phyloP scores from a whole-genome alignment of 2,888 invertebrate genomes.

The Orthosia incerta region DNA sequence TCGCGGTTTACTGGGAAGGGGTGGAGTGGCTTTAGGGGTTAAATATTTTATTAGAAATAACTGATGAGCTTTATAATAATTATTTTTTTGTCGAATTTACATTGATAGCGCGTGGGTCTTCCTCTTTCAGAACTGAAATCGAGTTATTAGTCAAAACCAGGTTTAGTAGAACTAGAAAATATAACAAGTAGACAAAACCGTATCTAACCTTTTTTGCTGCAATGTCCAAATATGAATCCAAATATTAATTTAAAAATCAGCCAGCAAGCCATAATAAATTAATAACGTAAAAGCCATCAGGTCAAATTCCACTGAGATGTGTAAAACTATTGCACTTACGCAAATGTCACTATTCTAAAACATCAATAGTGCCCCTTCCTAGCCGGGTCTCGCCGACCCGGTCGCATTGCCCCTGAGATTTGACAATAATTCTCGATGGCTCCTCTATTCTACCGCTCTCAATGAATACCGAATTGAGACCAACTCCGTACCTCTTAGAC shows the following conservation, averaged over 20 bases:
- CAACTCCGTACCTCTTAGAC: constrained; percentile 78
- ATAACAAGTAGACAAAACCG: not conserved
- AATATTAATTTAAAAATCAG: not conserved
- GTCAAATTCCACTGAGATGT: constrained; percentile 20
- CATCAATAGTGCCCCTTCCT: constrained; percentile 68
- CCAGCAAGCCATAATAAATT: not conserved
- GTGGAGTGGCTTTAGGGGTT: constrained; percentile 18
- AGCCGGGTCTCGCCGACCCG: constrained; percentile 68
- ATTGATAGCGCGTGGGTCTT: not conserved
- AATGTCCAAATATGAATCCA: not conserved
- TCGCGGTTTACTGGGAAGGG: constrained; percentile 35
- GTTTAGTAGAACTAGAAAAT: too few species aligned
- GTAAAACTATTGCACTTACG: constrained; percentile 51
- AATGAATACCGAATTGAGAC: constrained; percentile 88
- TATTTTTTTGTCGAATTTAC: not conserved
- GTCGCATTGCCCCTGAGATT: constrained; percentile 85
- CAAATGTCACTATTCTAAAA: constrained; percentile 60
- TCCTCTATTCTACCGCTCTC: constrained; percentile 82
- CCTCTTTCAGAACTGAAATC: not conserved
- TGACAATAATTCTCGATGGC: constrained; percentile 88
- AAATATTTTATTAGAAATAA: constrained; percentile 22
- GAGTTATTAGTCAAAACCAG: too few species aligned
- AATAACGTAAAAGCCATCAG: not conserved
- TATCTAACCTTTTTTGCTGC: too few species aligned
- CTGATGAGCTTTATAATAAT: not conserved